Base-by-base conservation (phyloP, 2,797 vertebrate species). In the Melanotaenia parkinsoni region DNA sequence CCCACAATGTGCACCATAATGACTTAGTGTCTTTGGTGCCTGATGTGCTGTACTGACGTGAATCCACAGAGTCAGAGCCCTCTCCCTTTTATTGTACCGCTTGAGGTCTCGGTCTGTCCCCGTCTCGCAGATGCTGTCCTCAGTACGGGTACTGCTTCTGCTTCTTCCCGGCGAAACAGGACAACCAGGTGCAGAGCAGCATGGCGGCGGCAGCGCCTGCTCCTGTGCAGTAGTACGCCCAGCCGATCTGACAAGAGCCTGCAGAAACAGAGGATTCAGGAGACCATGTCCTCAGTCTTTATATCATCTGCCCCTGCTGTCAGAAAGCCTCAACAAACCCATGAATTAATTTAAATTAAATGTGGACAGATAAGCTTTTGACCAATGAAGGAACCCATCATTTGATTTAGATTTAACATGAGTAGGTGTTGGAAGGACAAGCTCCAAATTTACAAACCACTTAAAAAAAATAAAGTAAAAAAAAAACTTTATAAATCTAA, bases 61-160 rank as follows among this genome's bases (percentile, higher is more conserved):
- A 87, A 80, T 88, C 84, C 86, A 81, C 82, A 74, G 67, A 80
- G 72, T 76, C 77, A 67, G 67, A 85, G 76, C 76, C 84, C 82
- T 75, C 86, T 90, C 79, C 78, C 76, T 80, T 77, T 82, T 37
- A 32, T 78, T 20, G 38, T 54, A 38, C 70, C 57, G 38, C 72
- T 77, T 4, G 74, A 74, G 83, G 80, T 73, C 80, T 80, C 77
- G 0, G 65, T 50, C 72, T 4, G 67, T 69, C 60, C 63, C 66
- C 20, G 13, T 69, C 73, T 18, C 71, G 24, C 77, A 1, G 62
- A 8, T 50, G 43, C 68, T 37, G 6, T 22, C 70, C 12, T 87
- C 79, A 99, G 91, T 99, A 99, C 0, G 97, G 98, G 82, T 99
- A 99, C 24, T 98, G 97, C 91, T 99, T 99, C 93, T 97, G 97